A percentile compares a stretch with the other conserved stretches of the same genome.
phyloP scores from a whole-genome alignment of 2,888 invertebrate species.

The Ichneumoninae sp. region DNA sequence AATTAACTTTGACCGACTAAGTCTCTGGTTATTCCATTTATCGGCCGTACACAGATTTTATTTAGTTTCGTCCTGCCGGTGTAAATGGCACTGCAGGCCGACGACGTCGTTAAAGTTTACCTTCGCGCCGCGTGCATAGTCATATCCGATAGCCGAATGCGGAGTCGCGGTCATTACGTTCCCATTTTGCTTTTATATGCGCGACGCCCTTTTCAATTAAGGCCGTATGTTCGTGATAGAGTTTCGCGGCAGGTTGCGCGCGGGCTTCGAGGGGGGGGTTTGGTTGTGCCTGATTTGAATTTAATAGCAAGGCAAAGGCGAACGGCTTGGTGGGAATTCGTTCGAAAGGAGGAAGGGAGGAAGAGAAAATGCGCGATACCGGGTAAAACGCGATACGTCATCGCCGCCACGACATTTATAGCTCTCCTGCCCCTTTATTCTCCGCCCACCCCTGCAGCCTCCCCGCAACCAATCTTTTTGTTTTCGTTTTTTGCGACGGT shows the following conservation, averaged over 20 bases:
- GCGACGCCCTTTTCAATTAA: conserved; percentile 53
- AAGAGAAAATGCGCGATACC: conserved; percentile 31
- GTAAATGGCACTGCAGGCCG: conserved; percentile 17
- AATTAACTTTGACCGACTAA: too few relatives aligned
- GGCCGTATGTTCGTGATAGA: conserved; percentile 24
- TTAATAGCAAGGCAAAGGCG: conserved; percentile 51
- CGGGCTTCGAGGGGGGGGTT: background rate
- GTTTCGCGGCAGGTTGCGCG: conserved; percentile 1
- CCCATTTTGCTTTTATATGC: conserved; percentile 23
- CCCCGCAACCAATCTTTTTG: background rate
- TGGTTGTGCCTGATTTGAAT: conserved; percentile 47
- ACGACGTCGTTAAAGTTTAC: conserved; percentile 40
- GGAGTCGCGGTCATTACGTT: conserved; percentile 13
- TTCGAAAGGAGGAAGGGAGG: conserved; percentile 11
- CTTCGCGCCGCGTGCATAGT: conserved; percentile 14
- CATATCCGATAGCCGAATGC: background rate
- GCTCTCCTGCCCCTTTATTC: conserved; percentile 24
- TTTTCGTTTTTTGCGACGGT: conserved; percentile 24
- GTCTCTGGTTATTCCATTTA: background rate
- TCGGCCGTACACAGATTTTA: background rate
- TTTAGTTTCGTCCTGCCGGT: background rate
- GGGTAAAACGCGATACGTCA: conserved; percentile 59
- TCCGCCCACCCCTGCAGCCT: background rate
- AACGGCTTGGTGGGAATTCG: conserved; percentile 22
- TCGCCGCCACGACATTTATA: conserved; percentile 59